Conservation (phyloP, 2,797 vertebrate genomes). For the Pterois miles region DNA sequence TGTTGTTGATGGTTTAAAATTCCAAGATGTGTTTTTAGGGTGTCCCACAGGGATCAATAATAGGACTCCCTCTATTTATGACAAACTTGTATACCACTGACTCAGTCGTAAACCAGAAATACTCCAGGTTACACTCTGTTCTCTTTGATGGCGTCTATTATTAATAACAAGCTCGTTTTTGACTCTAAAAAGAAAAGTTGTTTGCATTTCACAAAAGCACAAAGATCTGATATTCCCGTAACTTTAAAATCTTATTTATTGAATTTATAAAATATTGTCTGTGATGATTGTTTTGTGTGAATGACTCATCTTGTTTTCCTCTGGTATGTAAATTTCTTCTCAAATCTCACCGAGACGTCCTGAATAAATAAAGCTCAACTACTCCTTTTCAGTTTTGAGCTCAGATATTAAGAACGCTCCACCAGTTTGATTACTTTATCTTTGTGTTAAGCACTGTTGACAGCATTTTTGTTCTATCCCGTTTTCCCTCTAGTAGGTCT, state of each 20-base stretch:
- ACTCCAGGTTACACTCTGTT: not conserved
- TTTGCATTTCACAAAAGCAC: not conserved
- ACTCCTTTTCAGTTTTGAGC: not conserved
- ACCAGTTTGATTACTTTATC: slow-evolving; percentile 9
- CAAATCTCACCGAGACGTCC: not conserved
- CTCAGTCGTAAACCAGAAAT: not conserved
- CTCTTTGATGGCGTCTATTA: slow-evolving; percentile 2
- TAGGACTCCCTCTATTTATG: not conserved
- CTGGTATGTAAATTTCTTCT: too few relatives aligned
- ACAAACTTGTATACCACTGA: not conserved
- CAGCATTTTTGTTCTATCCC: not conserved
- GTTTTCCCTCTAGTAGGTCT: not conserved
- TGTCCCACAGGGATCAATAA: not conserved
- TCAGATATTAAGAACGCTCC: not conserved
- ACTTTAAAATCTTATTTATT: not conserved
- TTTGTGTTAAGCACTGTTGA: not conserved
- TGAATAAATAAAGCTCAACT: not conserved
- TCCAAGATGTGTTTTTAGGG: not conserved
- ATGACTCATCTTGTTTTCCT: not conserved
- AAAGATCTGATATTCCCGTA: not conserved
- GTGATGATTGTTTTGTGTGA: not conserved
- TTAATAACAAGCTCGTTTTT: not conserved
- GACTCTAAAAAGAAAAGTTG: not conserved
- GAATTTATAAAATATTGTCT: not conserved
- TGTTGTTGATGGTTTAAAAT: not conserved